Conservation (phyloP, 2,113 vertebrate species). For the Prunella fulvescens region DNA sequence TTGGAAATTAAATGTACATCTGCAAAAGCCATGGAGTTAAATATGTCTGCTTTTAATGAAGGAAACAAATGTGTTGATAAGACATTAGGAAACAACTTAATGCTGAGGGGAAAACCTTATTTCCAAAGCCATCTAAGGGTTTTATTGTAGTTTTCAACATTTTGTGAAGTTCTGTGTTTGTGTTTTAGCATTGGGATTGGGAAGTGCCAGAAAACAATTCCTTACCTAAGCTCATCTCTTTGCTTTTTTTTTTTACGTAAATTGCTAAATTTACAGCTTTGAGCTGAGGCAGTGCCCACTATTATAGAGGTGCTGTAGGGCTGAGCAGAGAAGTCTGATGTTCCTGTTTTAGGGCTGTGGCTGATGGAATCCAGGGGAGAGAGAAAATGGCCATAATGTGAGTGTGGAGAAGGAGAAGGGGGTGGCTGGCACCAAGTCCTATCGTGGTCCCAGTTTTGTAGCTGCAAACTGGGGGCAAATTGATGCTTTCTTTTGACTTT, state of each 20-base stretch:
- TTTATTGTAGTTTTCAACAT: neutral
- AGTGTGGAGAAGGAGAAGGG: neutral
- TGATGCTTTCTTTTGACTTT: neutral
- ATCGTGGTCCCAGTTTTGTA: rapidly evolving
- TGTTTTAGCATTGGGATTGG: neutral
- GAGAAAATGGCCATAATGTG: neutral
- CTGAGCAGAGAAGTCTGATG: neutral
- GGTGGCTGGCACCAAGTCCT: neutral
- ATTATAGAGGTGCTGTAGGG: neutral
- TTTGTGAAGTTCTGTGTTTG: neutral
- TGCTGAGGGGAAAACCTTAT: neutral
- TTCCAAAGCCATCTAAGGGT: neutral
- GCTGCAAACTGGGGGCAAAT: neutral
- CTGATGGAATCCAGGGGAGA: neutral
- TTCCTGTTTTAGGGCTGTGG: neutral
- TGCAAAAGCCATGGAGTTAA: neutral
- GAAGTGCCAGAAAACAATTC: neutral
- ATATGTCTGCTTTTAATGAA: neutral
- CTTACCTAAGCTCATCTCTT: neutral
- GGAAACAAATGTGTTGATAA: neutral
- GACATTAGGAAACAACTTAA: neutral
- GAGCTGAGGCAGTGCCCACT: neutral
- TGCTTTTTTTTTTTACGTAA: neutral
- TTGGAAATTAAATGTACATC: neutral
- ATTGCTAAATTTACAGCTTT: neutral